Conservation (phyloP, 2,113 vertebrate genomes). For the Origma solitaria region DNA sequence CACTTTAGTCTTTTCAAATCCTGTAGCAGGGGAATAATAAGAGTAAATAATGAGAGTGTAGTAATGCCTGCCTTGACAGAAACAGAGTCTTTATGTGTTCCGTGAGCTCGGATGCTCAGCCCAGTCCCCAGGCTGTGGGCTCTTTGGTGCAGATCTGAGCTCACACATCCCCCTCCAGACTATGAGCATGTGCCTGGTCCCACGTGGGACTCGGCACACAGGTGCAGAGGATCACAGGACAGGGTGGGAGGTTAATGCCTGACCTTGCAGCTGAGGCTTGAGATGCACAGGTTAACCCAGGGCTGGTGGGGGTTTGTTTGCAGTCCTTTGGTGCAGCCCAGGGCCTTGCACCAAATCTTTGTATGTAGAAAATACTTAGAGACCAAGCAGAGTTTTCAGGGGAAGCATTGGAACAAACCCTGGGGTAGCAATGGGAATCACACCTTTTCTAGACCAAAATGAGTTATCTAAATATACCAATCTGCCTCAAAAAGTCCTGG, state of each 20-base stretch:
- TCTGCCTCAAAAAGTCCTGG: not conserved
- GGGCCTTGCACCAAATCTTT: not conserved
- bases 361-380: not conserved
- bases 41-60: not conserved
- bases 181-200: rapidly evolving
- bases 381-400: not conserved
- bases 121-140: rapidly evolving
- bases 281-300: not conserved
- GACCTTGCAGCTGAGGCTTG: rapidly evolving
- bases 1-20: not conserved
- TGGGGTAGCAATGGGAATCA: not conserved
- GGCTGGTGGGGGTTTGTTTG: not conserved
- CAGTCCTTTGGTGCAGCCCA: not conserved
- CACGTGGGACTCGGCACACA: rapidly evolving
- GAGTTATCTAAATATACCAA: not conserved
- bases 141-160: not conserved
- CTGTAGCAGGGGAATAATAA: not conserved
- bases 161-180: not conserved
- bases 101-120: rapidly evolving
- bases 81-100: not conserved
- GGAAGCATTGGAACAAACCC: not conserved
- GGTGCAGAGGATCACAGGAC: not conserved
- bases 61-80: not conserved
- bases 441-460: not conserved
- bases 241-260: not conserved